Base-by-base conservation (phyloP, 1,140 invertebrate genomes). In the Eupristina koningsbergeri region DNA sequence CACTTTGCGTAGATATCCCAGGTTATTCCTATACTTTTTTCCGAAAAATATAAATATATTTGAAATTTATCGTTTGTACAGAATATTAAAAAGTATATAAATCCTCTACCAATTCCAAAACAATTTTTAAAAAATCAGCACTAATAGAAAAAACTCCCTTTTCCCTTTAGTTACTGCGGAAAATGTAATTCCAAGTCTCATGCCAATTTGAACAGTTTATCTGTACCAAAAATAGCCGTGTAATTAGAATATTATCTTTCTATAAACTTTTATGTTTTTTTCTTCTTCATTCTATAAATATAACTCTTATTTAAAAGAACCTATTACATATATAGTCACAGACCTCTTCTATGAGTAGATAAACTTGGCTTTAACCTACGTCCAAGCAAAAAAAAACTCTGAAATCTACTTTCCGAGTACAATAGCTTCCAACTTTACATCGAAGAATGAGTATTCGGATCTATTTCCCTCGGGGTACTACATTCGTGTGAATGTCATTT, bases 381-480 rank as follows among this genome's bases (percentile, higher is more conserved):
- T 47, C 22, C 26, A 69, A 75, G 64, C 41, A 84, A 79, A 67
- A 84, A 84, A 84, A 84, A 84, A 84, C 77, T 84, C 77, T 41
- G 64, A 80, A 84, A 84, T 84, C 77, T 84, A 80, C 81, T 83
- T 83, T 76, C 67, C 78, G 63, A 77, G 67, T 64, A 85, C 81
- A 84, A 85, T 85, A 80, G 77, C 64, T 69, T 85, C 78, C 47
- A 83, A 84, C 83, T 84, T 84, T 84, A 85, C 77, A 83, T 83
- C 78, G 71, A 31, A 69, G 67, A 78, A 58, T 45, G 67, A 80
- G 75, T 80, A 79, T 73, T 76, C 67, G 77, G 36, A 79, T 75
- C 85, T 84, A 85, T 85, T 85, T 83, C 81, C 81, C 81, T 29
- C 15, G 85, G 71, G 78, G 58, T 71, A 22, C 31, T 78, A 29